Base-by-base conservation (phyloP, 2,797 vertebrate species). In the Denticeps clupeoides region DNA sequence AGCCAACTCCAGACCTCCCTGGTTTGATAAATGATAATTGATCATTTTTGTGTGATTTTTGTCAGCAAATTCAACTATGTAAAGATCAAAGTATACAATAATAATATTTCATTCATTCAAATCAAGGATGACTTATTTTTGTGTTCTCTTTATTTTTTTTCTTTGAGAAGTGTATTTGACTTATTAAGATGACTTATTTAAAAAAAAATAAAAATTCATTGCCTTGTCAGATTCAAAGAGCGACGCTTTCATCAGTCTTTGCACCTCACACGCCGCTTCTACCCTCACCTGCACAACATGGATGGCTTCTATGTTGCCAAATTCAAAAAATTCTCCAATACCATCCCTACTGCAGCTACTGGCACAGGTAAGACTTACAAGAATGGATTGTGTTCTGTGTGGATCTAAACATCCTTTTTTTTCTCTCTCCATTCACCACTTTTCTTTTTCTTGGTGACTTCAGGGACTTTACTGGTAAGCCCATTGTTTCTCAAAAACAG, bases 281-380 rank as follows among this genome's bases (percentile, higher is more conserved):
- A 99, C 58, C 93, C 93, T 9, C 94, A 98, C 66, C 89, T 87
- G 0, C 95, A 99, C 67, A 99, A 99, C 7, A 95, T 99, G 94
- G 95, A 98, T 6, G 94, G 95, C 0, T 99, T 99, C 72, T 99
- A 97, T 55, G 86, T 99, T 16, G 93, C 93, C 49, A 99, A 99
- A 68, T 67, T 99, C 27, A 95, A 95, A 74, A 99, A 98, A 45
- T 93, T 99, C 70, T 89, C 92, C 5, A 97, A 97, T 42, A 75
- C 82, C 2, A 60, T 94, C 50, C 93, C 89, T 0, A 72, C 83
- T 18, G 11, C 70, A 8, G 49, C 65, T 4, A 46, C 59, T 55
- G 82, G 68, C 77, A 63, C 69, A 63, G 78, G 82, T 83, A 67
- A 53, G 3, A n/a, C n/a, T n/a, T n/a, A n/a, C n/a, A n/a, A n/a